Percentiles rank a stretch among this genome's conserved stretches.
These are phyloP conservation scores for Clupea harengus DNA, from an alignment of 2,113 vertebrate genomes.

Conservation along the genomic window DNA sequence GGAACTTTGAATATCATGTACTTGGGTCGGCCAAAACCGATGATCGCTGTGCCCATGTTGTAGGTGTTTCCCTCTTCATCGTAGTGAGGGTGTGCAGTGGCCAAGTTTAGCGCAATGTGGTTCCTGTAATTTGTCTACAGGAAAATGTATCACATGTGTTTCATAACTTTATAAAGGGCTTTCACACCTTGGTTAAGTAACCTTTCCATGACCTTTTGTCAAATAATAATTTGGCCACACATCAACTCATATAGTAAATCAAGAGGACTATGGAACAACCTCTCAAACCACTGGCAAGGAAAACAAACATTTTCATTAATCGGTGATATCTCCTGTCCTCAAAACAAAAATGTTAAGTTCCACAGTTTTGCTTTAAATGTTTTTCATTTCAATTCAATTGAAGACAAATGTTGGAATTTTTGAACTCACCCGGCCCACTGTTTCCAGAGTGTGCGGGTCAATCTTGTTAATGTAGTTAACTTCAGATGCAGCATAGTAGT, in stretches of 20 bases:
- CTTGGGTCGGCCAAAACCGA: conserved; percentile 81
- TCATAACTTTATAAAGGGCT: neutral
- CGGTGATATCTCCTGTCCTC: neutral
- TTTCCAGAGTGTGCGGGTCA: conserved; percentile 81
- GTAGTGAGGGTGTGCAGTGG: conserved; percentile 92
- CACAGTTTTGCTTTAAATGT: too few species aligned
- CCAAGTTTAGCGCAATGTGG: conserved; percentile 80
- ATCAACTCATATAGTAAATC: neutral
- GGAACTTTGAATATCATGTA: conserved; percentile 89
- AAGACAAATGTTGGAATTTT: too few species aligned
- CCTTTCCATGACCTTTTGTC: neutral
- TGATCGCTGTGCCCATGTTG: conserved; percentile 90
- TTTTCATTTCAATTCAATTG: too few species aligned
- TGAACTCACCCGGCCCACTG: conserved; percentile 78
- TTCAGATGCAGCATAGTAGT: conserved; percentile 88
- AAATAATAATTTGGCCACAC: neutral
- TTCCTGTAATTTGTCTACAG: conserved; percentile 85
- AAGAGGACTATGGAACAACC: too few species aligned
- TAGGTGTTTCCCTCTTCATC: conserved; percentile 83
- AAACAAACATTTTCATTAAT: neutral
- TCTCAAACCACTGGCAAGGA: too few species aligned
- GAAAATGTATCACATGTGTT: neutral
- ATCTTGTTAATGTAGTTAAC: conserved; percentile 91
- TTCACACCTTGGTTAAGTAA: neutral
- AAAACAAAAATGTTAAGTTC: too few species aligned